A percentile compares a stretch with the other conserved stretches of the same genome.
phyloP scores from a whole-genome alignment of 2,797 vertebrate genomes.

The Allobates femoralis region DNA sequence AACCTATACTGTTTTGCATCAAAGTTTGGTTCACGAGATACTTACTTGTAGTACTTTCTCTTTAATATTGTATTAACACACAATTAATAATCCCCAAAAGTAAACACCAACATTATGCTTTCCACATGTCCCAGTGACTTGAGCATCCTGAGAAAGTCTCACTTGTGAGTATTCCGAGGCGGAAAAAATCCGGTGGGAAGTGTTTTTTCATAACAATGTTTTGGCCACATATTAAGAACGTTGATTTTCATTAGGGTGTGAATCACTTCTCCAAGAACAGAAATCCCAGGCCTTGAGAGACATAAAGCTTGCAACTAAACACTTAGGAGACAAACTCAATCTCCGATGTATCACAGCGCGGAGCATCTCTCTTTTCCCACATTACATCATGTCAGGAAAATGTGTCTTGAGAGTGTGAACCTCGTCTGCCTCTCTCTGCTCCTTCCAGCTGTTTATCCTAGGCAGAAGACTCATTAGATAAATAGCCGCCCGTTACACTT shows the following conservation, averaged over 20 bases:
- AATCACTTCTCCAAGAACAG: slow-evolving; percentile 42
- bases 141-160: slow-evolving; percentile 47
- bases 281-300: slow-evolving; percentile 43
- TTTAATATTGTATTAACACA: slow-evolving; percentile 6
- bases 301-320: slow-evolving; percentile 48
- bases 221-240: slow-evolving; percentile 43
- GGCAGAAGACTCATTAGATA: slow-evolving; percentile 29
- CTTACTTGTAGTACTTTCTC: background rate
- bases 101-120: slow-evolving; percentile 29
- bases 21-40: background rate
- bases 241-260: slow-evolving; percentile 49
- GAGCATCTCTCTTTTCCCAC: slow-evolving; percentile 57
- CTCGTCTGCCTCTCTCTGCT: slow-evolving; percentile 22
- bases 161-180: slow-evolving; percentile 30
- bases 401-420: slow-evolving; percentile 56
- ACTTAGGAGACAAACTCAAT: slow-evolving; percentile 36
- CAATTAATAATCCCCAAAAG: background rate
- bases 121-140: slow-evolving; percentile 43
- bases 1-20: background rate
- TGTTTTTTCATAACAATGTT: slow-evolving; percentile 15
- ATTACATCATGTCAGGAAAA: slow-evolving; percentile 63
- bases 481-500: background rate
- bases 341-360: slow-evolving; percentile 26
- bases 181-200: slow-evolving; percentile 37
- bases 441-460: slow-evolving; percentile 53